Evolutionary conservation across 2,113 vertebrate genomes (phyloP).

Genomic region (Ginglymostoma cirratum): DNA sequence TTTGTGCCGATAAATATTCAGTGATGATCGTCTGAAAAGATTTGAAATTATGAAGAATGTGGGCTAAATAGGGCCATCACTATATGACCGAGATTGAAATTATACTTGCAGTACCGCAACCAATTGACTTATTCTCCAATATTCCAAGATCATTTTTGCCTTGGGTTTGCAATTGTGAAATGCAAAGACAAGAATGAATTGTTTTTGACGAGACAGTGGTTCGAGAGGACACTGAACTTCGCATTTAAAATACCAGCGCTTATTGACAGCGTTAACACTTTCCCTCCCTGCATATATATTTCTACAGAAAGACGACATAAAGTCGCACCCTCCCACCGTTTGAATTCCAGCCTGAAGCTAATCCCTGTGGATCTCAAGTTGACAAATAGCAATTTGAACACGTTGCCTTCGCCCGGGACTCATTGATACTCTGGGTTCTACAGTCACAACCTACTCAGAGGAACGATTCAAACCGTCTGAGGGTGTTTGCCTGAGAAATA

Average conservation of each 20-base stretch:
- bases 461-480: not conserved
- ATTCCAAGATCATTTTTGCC: no score
- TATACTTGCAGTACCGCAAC: not conserved
- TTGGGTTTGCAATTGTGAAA: not conserved
- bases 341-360: not conserved
- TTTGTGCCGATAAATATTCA: not conserved
- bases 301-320: not conserved
- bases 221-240: not conserved
- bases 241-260: not conserved
- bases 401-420: not conserved
- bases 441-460: not conserved
- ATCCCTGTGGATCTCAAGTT: not conserved
- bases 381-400: not conserved
- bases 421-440: not conserved
- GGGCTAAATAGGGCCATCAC: not conserved
- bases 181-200: not conserved
- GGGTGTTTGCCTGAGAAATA: not conserved
- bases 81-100: not conserved
- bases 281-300: not conserved
- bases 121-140: not conserved
- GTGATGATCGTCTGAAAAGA: not conserved
- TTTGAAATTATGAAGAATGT: not conserved
- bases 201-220: not conserved
- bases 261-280: not conserved
- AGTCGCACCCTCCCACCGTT: not conserved